Evolutionary conservation across 2,797 vertebrate species (phyloP).

Genomic region (Manis javanica): DNA sequence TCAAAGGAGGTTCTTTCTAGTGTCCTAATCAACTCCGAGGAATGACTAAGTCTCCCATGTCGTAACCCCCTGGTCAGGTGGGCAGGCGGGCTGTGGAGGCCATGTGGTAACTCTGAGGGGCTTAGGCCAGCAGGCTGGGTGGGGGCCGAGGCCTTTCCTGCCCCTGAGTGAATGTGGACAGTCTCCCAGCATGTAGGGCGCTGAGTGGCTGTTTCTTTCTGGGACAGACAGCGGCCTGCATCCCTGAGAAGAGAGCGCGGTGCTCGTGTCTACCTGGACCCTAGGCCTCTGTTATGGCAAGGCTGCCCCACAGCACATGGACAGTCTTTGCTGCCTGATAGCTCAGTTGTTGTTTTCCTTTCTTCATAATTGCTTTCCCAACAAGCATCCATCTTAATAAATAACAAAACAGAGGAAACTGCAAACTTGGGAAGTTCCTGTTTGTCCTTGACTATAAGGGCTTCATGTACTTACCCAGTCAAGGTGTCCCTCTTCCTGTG

Average conservation of each 20-base stretch:
- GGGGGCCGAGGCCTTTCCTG: not conserved
- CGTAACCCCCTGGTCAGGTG: not conserved
- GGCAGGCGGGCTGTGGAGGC: no score
- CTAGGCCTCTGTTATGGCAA: accelerated
- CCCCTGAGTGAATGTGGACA: not conserved
- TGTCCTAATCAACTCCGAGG: not conserved
- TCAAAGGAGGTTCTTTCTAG: not conserved
- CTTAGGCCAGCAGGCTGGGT: not conserved
- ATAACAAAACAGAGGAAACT: not conserved
- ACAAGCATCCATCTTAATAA: not conserved
- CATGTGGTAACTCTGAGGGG: not conserved
- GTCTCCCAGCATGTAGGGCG: not conserved
- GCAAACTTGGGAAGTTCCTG: not conserved
- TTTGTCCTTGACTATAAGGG: not conserved
- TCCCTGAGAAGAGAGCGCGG: no score
- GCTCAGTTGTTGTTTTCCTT: not conserved
- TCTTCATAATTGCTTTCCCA: not conserved
- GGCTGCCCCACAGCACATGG: no score
- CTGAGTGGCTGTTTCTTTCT: not conserved
- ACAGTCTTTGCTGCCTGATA: not conserved
- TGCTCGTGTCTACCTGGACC: not conserved
- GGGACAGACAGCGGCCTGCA: not conserved
- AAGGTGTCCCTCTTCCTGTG: not conserved
- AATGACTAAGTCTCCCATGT: accelerated
- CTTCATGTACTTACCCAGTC: no score